Conservation (phyloP, 2,113 vertebrate genomes). For the Nothobranchius kuhntae region DNA sequence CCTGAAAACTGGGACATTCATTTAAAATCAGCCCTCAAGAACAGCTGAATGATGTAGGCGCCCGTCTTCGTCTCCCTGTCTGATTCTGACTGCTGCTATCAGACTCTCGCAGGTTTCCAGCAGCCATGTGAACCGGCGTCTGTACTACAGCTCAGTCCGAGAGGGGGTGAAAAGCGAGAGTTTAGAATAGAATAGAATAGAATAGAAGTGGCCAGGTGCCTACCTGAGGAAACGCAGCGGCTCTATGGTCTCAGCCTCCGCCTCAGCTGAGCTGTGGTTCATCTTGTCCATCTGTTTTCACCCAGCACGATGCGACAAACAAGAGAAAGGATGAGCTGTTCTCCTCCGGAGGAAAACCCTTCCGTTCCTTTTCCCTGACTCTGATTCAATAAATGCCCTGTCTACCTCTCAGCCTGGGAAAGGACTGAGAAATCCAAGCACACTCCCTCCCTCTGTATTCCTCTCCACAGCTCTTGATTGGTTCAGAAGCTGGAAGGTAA, state of each 20-base stretch:
- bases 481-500: constrained; percentile 48
- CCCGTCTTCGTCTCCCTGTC: neutral
- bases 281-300: constrained; percentile 73
- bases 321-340: constrained; percentile 42
- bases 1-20: neutral
- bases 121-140: neutral
- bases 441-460: constrained; percentile 37
- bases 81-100: neutral
- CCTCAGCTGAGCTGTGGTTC: constrained; percentile 81
- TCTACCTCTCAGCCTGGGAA: constrained; percentile 42
- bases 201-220: constrained; percentile 17
- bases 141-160: neutral
- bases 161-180: neutral
- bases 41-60: too few species aligned
- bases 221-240: constrained; percentile 82
- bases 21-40: constrained; percentile 1
- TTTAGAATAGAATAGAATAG: constrained; percentile 5
- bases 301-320: constrained; percentile 41
- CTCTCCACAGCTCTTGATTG: constrained; percentile 53
- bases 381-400: constrained; percentile 44
- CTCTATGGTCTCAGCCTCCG: constrained; percentile 77
- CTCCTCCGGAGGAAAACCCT: constrained; percentile 39
- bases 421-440: constrained; percentile 42
- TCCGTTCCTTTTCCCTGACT: constrained; percentile 37
- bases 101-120: constrained; percentile 7